Evolutionary conservation across 1,140 invertebrate genomes (phyloP).

Genomic region (Drosophila ironensis): DNA sequence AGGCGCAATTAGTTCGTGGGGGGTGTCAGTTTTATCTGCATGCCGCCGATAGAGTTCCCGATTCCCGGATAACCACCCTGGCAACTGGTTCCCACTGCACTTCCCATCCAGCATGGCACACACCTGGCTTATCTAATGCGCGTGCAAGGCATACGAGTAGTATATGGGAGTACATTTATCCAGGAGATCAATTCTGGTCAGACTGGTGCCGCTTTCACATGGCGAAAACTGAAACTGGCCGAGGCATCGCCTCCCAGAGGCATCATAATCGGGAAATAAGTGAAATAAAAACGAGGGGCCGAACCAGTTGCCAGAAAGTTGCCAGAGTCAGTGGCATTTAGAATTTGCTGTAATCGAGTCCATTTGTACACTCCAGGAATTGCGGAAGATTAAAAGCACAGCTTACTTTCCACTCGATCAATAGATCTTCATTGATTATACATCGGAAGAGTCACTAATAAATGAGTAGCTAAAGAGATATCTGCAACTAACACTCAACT

Average conservation of each 20-base stretch:
- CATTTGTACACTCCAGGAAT: conserved; percentile 16
- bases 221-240: conserved; percentile 3
- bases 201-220: conserved; percentile 47
- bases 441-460: neutral
- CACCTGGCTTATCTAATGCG: conserved; percentile 40
- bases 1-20: conserved; percentile 72
- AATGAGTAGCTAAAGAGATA: no score
- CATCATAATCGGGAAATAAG: conserved; percentile 40
- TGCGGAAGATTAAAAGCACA: conserved; percentile 9
- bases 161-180: neutral
- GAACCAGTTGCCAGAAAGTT: conserved; percentile 28
- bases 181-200: conserved; percentile 37
- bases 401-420: conserved; percentile 1
- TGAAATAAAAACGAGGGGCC: conserved; percentile 54
- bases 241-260: conserved; percentile 2
- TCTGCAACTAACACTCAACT: no score
- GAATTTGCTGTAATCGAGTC: conserved; percentile 28
- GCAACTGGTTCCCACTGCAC: conserved; percentile 27
- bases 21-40: conserved; percentile 49
- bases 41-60: conserved; percentile 2
- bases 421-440: conserved; percentile 18
- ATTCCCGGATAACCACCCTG: conserved; percentile 3
- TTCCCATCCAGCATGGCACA: neutral
- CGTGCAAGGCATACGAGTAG: conserved; percentile 3
- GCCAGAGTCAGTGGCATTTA: conserved; percentile 25